phyloP scores from a whole-genome alignment of 2,888 invertebrate species.

The Azorinus chamasolen region DNA sequence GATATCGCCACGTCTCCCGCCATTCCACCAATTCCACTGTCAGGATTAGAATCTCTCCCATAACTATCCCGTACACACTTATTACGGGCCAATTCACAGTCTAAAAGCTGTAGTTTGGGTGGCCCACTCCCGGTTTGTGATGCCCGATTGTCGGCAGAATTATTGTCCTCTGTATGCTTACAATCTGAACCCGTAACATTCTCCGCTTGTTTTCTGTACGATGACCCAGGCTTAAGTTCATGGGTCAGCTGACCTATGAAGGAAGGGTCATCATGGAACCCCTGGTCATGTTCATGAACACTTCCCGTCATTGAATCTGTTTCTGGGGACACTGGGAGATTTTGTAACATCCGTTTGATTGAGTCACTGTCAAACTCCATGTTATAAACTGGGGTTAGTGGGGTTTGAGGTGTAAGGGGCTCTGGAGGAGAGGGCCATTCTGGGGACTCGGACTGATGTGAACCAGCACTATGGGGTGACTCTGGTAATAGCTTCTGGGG shows the following conservation, averaged over 20 bases:
- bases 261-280: constrained; percentile 77
- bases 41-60: constrained; percentile 80
- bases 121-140: neutral
- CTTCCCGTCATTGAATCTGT: constrained; percentile 55
- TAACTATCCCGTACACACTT: constrained; percentile 75
- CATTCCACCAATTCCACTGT: constrained; percentile 84
- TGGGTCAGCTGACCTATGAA: constrained; percentile 23
- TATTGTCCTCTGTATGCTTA: neutral
- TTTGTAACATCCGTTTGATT: constrained; percentile 97
- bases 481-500: constrained; percentile 61
- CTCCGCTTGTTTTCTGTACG: too few species aligned
- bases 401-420: constrained; percentile 80
- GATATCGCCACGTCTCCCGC: constrained; percentile 73
- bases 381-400: constrained; percentile 77
- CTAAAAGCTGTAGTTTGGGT: constrained; percentile 48
- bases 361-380: constrained; percentile 92
- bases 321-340: constrained; percentile 90
- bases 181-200: neutral
- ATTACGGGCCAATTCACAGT: constrained; percentile 78
- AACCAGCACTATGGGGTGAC: constrained; percentile 45
- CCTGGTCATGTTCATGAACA: constrained; percentile 72
- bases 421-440: constrained; percentile 85
- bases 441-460: constrained; percentile 86
- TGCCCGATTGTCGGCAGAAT: neutral
- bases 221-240: constrained; percentile 14